phyloP scores from a whole-genome alignment of 2,113 vertebrate genomes.

The Lethenteron camtschaticum region DNA sequence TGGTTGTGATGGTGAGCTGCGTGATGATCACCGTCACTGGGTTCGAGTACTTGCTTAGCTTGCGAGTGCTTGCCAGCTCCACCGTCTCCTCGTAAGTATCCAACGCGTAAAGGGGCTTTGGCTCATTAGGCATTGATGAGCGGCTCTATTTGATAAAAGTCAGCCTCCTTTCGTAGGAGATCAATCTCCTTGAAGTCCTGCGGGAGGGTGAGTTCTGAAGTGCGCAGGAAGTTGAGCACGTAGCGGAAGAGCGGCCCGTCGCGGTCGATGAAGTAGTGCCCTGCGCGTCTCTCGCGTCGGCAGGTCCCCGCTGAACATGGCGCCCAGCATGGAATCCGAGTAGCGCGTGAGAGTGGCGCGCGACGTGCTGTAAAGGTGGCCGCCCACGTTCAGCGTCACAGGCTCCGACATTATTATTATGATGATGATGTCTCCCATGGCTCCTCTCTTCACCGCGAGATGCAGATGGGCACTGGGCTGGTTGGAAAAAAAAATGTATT shows the following conservation, averaged over 20 bases:
- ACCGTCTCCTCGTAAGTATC: constrained; percentile 93
- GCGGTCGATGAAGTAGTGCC: constrained; percentile 58
- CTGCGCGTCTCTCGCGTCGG: constrained; percentile 48
- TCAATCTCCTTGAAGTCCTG: constrained; percentile 57
- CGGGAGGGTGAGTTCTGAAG: constrained; percentile 48
- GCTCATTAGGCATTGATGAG: constrained; percentile 79
- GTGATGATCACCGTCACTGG: constrained; percentile 94
- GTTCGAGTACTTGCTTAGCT: constrained; percentile 94
- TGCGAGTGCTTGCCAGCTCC: constrained; percentile 83
- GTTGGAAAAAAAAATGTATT: no score
- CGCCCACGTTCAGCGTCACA: constrained; percentile 56
- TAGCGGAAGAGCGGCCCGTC: constrained; percentile 58
- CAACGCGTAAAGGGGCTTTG: constrained; percentile 70
- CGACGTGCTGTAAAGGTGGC: constrained; percentile 56
- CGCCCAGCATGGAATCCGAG: constrained; percentile 55
- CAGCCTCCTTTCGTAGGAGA: constrained; percentile 48
- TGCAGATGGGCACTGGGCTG: no score
- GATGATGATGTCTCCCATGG: no score
- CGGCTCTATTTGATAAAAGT: constrained; percentile 60
- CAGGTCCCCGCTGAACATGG: constrained; percentile 56
- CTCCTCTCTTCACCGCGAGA: no score
- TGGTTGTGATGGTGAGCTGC: constrained; percentile 79
- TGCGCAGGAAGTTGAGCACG: constrained; percentile 52
- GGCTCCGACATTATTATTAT: constrained; percentile 34
- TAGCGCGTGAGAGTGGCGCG: constrained; percentile 46